Conservation (phyloP, 2,888 invertebrate species). For the Phyllotreta cruciferae region DNA sequence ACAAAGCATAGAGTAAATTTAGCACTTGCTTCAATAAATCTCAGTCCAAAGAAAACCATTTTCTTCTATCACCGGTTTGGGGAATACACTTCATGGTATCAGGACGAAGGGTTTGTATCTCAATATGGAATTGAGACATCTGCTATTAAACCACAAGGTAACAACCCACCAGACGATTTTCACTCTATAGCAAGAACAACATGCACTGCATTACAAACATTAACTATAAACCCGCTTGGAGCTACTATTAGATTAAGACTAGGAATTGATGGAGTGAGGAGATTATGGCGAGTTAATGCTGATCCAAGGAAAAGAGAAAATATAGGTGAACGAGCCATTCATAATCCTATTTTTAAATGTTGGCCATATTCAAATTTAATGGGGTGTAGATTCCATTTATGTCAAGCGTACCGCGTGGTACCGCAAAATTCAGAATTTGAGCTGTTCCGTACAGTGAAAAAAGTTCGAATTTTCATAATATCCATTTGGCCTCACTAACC, state of each 20-base stretch:
- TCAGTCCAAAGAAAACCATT: slow-evolving; percentile 38
- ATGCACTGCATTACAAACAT: slow-evolving; percentile 13
- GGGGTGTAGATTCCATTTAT: background rate
- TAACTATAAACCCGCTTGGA: slow-evolving; percentile 40
- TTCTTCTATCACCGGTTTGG: slow-evolving; percentile 37
- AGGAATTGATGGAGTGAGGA: slow-evolving; percentile 35
- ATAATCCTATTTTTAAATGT: too few species aligned
- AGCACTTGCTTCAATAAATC: too few species aligned
- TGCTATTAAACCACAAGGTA: slow-evolving; percentile 38
- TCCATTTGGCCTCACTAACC: background rate
- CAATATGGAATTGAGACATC: slow-evolving; percentile 43
- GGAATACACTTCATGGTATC: slow-evolving; percentile 46
- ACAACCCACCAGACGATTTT: slow-evolving; percentile 40
- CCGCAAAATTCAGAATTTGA: background rate
- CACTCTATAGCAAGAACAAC: slow-evolving; percentile 37
- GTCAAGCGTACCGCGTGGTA: background rate
- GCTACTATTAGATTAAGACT: slow-evolving; percentile 36
- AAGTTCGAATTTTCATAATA: too few species aligned
- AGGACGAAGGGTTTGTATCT: slow-evolving; percentile 37
- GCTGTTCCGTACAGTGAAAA: background rate
- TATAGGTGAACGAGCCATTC: too few species aligned
- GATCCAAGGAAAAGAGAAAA: slow-evolving; percentile 7
- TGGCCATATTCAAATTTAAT: background rate
- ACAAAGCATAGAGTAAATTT: too few species aligned
- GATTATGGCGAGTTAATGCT: slow-evolving; percentile 42